These are phyloP conservation scores for Phyllotreta striolata DNA, from an alignment of 2,888 invertebrate genomes.

Conservation along the genomic window DNA sequence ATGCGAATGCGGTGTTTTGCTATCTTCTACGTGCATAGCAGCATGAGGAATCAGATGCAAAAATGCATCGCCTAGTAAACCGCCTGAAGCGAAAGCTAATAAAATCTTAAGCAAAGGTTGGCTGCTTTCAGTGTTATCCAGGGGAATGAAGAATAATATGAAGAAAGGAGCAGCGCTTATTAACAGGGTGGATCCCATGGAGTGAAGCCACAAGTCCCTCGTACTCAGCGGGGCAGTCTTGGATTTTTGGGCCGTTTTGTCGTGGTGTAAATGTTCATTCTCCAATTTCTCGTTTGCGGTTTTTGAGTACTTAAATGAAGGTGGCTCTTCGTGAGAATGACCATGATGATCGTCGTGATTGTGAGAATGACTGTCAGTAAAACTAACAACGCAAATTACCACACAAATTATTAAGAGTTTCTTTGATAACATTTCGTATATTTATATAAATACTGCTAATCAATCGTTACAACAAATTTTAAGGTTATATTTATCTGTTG, in stretches of 20 bases:
- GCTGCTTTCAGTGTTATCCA: conserved; percentile 85
- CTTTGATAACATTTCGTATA: conserved; percentile 8
- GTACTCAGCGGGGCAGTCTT: conserved; percentile 41
- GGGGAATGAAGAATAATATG: conserved; percentile 90
- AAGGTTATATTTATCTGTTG: too few species aligned
- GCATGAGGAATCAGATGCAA: conserved; percentile 99
- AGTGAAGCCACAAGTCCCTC: conserved; percentile 74
- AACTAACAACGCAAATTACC: conserved; percentile 1
- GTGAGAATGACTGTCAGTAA: conserved; percentile 29
- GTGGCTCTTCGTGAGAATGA: conserved; percentile 63
- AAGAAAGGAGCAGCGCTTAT: conserved; percentile 96
- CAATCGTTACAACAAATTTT: too few species aligned
- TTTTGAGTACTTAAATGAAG: conserved; percentile 85
- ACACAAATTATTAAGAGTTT: conserved; percentile 13
- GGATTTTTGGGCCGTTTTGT: conserved; percentile 50
- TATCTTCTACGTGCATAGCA: conserved; percentile 66
- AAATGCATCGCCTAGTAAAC: conserved; percentile 97
- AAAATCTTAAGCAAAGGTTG: conserved; percentile 89
- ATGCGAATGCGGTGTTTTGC: conserved; percentile 55
- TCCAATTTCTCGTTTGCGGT: conserved; percentile 63
- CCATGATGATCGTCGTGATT: conserved; percentile 51
- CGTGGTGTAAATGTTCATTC: conserved; percentile 30
- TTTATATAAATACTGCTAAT: not conserved
- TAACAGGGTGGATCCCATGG: conserved; percentile 87
- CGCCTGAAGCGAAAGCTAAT: conserved; percentile 93